These are phyloP conservation scores for Petrocephalus schoutedeni DNA, from an alignment of 2,797 vertebrate species.

Conservation along the genomic window DNA sequence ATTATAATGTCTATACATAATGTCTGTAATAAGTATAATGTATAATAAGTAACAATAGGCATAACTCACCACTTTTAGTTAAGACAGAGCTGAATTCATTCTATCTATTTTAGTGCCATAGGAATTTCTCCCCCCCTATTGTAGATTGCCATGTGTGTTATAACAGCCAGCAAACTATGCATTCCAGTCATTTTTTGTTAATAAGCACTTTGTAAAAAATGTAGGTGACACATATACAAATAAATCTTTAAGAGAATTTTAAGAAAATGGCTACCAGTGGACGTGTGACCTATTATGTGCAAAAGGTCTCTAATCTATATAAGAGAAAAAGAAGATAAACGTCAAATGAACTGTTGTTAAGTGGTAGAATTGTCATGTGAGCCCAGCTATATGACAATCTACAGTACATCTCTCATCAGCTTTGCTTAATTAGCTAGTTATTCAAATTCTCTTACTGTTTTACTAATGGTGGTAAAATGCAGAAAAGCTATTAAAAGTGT, in stretches of 20 bases:
- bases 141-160: not conserved
- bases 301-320: not conserved
- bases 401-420: constrained; percentile 10
- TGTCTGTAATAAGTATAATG: too few species aligned
- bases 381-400: not conserved
- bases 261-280: not conserved
- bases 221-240: not conserved
- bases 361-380: not conserved
- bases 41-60: not conserved
- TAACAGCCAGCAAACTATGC: not conserved
- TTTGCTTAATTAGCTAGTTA: constrained; percentile 7
- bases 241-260: not conserved
- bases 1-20: too few species aligned
- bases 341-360: constrained; percentile 12
- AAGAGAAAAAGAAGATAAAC: not conserved
- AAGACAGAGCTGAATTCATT: not conserved
- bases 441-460: not conserved
- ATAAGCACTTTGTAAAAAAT: not conserved
- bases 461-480: not conserved
- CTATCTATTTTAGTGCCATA: not conserved
- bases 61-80: not conserved
- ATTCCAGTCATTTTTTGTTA: not conserved
- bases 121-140: not conserved
- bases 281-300: not conserved
- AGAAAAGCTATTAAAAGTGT: not conserved